phyloP scores from a whole-genome alignment of 2,797 vertebrate species.

The Hyperoplus immaculatus region DNA sequence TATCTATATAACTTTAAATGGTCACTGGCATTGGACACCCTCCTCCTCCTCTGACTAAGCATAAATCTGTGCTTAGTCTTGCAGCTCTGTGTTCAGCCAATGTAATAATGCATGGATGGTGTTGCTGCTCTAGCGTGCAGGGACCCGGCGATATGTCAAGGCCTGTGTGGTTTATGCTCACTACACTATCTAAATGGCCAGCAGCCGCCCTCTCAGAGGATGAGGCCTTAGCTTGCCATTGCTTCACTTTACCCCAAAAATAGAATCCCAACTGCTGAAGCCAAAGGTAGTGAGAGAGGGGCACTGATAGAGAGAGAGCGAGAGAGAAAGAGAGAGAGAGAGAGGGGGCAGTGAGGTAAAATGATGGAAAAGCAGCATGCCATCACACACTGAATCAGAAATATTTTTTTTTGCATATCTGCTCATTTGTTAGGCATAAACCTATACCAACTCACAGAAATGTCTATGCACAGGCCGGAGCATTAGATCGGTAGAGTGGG shows the following conservation, averaged over 20 bases:
- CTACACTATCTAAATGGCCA: constrained; percentile 59
- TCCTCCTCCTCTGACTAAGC: constrained; percentile 47
- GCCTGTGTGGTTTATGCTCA: constrained; percentile 67
- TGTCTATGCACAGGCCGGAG: constrained; percentile 41
- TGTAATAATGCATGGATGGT: constrained; percentile 72
- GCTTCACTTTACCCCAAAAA: constrained; percentile 62
- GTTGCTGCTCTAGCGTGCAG: constrained; percentile 67
- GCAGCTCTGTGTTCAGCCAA: constrained; percentile 59
- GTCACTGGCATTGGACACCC: constrained; percentile 33
- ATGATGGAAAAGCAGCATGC: constrained; percentile 38
- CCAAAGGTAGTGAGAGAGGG: constrained; percentile 12
- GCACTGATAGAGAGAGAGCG: constrained; percentile 25
- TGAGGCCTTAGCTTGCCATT: constrained; percentile 58
- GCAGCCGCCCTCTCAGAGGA: constrained; percentile 58
- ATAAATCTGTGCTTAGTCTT: constrained; percentile 63
- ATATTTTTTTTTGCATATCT: constrained; percentile 66
- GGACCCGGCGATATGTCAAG: constrained; percentile 59
- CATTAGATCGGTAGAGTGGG: constrained; percentile 13
- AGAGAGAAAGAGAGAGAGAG: constrained; percentile 5
- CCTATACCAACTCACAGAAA: constrained; percentile 39
- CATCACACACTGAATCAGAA: constrained; percentile 47
- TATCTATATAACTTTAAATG: constrained; percentile 35
- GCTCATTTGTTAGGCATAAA: constrained; percentile 39
- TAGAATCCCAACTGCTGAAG: constrained; percentile 57
- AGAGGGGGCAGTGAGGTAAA: background rate